A percentile compares a stretch with the other conserved stretches of the same genome.
Conservation (phyloP, 2,113 vertebrate genomes). For the Phycodurus eques region DNA sequence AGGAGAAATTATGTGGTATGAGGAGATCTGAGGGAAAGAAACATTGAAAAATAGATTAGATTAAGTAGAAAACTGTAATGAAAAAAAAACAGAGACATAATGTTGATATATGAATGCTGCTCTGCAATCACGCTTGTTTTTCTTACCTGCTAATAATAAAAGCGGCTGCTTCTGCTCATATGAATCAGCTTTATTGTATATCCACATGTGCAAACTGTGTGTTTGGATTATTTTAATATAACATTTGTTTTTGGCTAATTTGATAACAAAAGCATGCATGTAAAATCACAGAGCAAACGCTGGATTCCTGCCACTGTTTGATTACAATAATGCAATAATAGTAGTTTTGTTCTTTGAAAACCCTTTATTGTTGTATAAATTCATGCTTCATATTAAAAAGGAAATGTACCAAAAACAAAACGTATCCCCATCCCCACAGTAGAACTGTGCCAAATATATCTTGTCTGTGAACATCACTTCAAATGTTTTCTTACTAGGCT, state of each 20-base stretch:
- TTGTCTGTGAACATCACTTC: too few species aligned
- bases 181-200: constrained; percentile 18
- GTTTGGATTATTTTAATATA: constrained; percentile 2
- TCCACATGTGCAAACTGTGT: constrained; percentile 1
- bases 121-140: background rate
- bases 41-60: constrained; percentile 1
- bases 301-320: background rate
- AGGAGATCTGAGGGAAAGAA: background rate
- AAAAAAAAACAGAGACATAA: background rate
- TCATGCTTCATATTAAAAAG: too few species aligned
- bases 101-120: constrained; percentile 8
- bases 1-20: background rate
- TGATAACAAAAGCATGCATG: background rate
- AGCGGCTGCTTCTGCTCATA: constrained; percentile 11
- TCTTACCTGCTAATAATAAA: constrained; percentile 17
- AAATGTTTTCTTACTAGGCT: too few species aligned
- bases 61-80: background rate
- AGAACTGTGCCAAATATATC: background rate
- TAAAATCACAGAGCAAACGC: background rate
- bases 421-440: background rate
- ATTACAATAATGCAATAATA: too few species aligned
- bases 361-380: background rate
- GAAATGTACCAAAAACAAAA: background rate
- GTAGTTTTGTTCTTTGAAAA: background rate
- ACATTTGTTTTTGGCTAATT: constrained; percentile 6